phyloP scores from a whole-genome alignment of 2,113 vertebrate species.

The Austrofundulus limnaeus region DNA sequence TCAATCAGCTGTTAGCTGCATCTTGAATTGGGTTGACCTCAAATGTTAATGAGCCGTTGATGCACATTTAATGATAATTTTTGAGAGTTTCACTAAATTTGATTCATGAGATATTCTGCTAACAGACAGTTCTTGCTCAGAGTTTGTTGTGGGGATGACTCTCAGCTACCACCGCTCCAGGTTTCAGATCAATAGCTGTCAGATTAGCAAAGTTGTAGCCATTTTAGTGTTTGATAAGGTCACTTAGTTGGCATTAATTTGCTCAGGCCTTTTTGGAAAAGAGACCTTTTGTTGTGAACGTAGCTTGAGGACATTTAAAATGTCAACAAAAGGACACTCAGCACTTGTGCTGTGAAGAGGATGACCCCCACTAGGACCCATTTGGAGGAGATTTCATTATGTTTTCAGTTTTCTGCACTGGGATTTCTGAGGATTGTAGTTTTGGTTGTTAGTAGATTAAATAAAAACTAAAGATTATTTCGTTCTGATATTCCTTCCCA shows the following conservation, averaged over 20 bases:
- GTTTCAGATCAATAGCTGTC: too few species aligned
- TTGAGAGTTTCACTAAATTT: too few species aligned
- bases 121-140: too few species aligned
- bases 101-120: too few species aligned
- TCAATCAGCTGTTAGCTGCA: too few species aligned
- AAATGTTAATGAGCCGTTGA: too few species aligned
- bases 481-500: constrained; percentile 42
- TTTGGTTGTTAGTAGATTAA: not conserved
- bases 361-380: not conserved
- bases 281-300: not conserved
- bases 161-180: too few species aligned
- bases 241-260: not conserved
- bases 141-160: too few species aligned
- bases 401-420: not conserved
- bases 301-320: not conserved
- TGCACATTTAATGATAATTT: too few species aligned
- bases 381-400: not conserved
- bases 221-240: not conserved
- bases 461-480: too few species aligned
- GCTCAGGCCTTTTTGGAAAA: not conserved
- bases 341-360: not conserved
- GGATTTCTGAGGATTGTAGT: not conserved
- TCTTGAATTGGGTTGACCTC: too few species aligned
- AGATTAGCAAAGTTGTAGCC: too few species aligned
- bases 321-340: not conserved